Percentiles rank a stretch among this genome's conserved stretches.
Conservation (phyloP, 2,888 invertebrate genomes). For the Ichneumoninae sp. region DNA sequence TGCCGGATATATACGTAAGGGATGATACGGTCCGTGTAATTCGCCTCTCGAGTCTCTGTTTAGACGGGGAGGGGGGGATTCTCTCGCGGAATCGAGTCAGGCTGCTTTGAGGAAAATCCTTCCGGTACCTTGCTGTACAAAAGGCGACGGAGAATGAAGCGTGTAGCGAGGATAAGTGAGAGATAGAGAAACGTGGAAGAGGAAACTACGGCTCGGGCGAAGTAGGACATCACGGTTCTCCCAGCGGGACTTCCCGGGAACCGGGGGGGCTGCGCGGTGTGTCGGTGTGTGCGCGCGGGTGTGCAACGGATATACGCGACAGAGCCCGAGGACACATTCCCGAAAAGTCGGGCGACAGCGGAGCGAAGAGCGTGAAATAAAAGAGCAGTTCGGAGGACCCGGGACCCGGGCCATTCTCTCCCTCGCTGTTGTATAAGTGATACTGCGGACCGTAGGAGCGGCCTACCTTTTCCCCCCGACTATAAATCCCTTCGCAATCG, state of each 20-base stretch:
- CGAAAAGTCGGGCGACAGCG: constrained; percentile 45
- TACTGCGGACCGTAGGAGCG: constrained; percentile 20
- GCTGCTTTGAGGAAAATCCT: constrained; percentile 29
- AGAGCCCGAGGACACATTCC: constrained; percentile 8
- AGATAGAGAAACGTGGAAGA: background rate
- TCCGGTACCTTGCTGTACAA: constrained; percentile 13
- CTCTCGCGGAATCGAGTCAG: constrained; percentile 24
- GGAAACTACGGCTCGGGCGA: constrained; percentile 23
- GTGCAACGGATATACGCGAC: constrained; percentile 11
- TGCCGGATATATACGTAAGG: constrained; percentile 15
- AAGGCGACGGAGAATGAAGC: constrained; percentile 27
- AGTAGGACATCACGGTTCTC: constrained; percentile 51
- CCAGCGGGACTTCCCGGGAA: constrained; percentile 46
- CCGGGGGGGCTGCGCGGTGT: background rate
- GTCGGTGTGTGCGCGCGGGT: background rate
- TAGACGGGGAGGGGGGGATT: constrained; percentile 2
- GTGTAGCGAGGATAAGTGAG: background rate
- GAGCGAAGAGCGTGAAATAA: constrained; percentile 34
- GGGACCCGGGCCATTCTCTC: constrained; percentile 15
- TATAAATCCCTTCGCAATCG: constrained; percentile 34
- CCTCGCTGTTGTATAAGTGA: constrained; percentile 33
- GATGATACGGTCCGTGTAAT: constrained; percentile 53
- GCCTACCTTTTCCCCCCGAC: background rate
- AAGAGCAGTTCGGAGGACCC: constrained; percentile 30
- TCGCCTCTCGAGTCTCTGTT: constrained; percentile 50